Evolutionary conservation across 2,888 invertebrate species (phyloP).

Genomic region (Lucinisca nassula): DNA sequence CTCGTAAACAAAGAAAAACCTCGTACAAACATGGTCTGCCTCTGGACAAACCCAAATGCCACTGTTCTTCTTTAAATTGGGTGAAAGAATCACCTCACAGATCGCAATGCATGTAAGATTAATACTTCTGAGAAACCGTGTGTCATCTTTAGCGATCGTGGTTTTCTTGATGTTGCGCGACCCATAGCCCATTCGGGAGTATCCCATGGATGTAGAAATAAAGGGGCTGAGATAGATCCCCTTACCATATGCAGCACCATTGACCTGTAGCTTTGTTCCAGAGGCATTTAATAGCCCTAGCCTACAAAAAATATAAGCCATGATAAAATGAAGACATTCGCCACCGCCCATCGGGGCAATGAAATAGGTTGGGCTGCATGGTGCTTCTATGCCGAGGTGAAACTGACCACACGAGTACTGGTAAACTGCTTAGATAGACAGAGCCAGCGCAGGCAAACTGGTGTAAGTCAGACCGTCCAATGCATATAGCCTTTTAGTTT

Average conservation of each 20-base stretch:
- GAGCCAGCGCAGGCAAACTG: too few species aligned
- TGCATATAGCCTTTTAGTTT: too few species aligned
- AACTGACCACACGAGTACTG: too few species aligned
- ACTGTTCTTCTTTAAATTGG: conserved; percentile 76
- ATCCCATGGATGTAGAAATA: conserved; percentile 81
- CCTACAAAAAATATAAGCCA: conserved; percentile 78
- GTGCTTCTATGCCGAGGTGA: too few species aligned
- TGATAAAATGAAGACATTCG: too few species aligned
- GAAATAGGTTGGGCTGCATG: too few species aligned
- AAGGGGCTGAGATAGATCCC: conserved; percentile 86
- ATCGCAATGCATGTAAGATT: conserved; percentile 83
- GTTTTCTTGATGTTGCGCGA: conserved; percentile 53
- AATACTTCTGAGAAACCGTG: conserved; percentile 76
- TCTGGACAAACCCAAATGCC: conserved; percentile 83
- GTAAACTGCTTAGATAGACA: too few species aligned
- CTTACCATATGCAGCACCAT: conserved; percentile 85
- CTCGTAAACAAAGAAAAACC: conserved; percentile 87
- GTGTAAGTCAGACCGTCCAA: too few species aligned
- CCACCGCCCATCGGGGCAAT: too few species aligned
- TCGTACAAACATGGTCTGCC: conserved; percentile 83
- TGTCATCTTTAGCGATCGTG: conserved; percentile 19
- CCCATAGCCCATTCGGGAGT: conserved; percentile 81
- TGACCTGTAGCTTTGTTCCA: conserved; percentile 83
- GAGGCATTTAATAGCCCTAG: conserved; percentile 85
- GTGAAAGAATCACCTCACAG: conserved; percentile 83